These are phyloP conservation scores for Pseudochromis fuscus DNA, from an alignment of 2,797 vertebrate species.

Conservation along the genomic window DNA sequence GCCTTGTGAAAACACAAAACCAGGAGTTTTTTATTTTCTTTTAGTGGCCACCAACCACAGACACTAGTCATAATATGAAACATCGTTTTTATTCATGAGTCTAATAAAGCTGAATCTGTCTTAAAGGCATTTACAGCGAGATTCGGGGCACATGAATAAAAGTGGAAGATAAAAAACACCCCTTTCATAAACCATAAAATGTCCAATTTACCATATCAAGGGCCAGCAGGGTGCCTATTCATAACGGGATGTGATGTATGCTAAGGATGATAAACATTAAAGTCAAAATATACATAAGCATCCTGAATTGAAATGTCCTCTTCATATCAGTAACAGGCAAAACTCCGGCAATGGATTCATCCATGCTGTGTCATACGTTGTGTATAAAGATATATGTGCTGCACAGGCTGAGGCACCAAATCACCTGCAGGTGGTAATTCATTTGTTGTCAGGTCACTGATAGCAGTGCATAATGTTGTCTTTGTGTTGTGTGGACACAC, in stretches of 20 bases:
- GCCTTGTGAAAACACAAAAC: constrained; percentile 24
- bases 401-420: constrained; percentile 70
- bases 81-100: constrained; percentile 77
- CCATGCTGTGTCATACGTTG: constrained; percentile 63
- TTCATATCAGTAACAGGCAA: constrained; percentile 78
- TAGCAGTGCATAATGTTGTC: constrained; percentile 72
- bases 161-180: constrained; percentile 79
- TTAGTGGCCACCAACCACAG: constrained; percentile 39
- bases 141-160: constrained; percentile 79
- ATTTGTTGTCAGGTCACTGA: constrained; percentile 72
- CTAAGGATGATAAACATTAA: constrained; percentile 84
- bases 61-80: constrained; percentile 54
- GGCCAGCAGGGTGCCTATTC: constrained; percentile 80
- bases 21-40: constrained; percentile 9
- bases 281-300: constrained; percentile 80
- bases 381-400: constrained; percentile 77
- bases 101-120: constrained; percentile 80
- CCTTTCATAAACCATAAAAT: constrained; percentile 85
- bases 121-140: constrained; percentile 75
- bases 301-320: constrained; percentile 70
- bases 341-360: constrained; percentile 76
- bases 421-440: constrained; percentile 77
- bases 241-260: constrained; percentile 80
- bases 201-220: constrained; percentile 87
- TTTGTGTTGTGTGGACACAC: constrained; percentile 58